Conservation (phyloP, 1,140 invertebrate genomes). For the Dreissena rostriformis region DNA sequence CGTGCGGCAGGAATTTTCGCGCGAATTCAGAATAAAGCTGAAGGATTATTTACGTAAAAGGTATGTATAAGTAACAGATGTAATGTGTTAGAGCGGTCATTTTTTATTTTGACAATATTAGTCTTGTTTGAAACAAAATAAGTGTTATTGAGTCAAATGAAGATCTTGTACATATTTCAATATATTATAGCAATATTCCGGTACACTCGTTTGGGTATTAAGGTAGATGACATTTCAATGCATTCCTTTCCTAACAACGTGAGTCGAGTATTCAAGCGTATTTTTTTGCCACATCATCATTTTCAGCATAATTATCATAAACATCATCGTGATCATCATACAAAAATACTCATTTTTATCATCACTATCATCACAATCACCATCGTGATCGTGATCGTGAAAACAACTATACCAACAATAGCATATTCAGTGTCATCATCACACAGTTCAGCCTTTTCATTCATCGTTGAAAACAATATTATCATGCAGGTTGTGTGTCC, state of each 20-base stretch:
- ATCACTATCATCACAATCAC: slow-evolving; percentile 33
- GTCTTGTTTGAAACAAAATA: slow-evolving; percentile 19
- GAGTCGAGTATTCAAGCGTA: too few species aligned
- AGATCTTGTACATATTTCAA: not conserved
- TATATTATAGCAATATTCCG: not conserved
- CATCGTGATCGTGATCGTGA: slow-evolving; percentile 35
- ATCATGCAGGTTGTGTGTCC: not conserved
- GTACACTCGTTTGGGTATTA: not conserved
- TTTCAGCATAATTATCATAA: slow-evolving; percentile 26
- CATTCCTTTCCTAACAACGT: too few species aligned
- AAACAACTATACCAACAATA: not conserved
- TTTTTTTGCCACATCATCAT: not conserved
- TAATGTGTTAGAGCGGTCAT: slow-evolving; percentile 12
- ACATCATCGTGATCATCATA: slow-evolving; percentile 49
- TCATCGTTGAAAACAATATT: not conserved
- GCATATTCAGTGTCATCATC: not conserved
- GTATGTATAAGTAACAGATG: slow-evolving; percentile 23
- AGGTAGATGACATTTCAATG: not conserved
- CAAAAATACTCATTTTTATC: not conserved
- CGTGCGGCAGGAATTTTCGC: too few species aligned
- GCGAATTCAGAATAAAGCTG: too few species aligned
- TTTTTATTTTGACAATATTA: slow-evolving; percentile 33
- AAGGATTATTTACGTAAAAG: too few species aligned
- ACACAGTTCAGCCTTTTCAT: too few species aligned
- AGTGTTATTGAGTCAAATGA: not conserved